Conservation (phyloP, 2,888 invertebrate species). For the Adelognathus sp. region DNA sequence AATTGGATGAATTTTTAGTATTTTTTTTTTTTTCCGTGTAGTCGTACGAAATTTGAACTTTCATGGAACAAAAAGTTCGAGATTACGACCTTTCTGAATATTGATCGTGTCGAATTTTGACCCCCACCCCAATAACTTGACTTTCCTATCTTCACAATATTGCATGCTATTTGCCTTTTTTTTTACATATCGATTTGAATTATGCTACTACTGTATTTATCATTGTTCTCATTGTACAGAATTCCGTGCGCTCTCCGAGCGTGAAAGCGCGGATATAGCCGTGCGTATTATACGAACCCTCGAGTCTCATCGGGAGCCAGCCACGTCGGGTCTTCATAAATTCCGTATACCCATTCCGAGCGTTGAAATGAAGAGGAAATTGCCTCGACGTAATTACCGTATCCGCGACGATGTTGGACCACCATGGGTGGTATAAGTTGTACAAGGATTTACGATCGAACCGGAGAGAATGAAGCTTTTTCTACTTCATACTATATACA, state of each 20-base stretch:
- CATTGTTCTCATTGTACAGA: not conserved
- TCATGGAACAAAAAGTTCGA: too few relatives aligned
- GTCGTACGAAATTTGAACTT: too few relatives aligned
- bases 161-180: not conserved
- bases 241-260: not conserved
- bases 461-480: constrained; percentile 10
- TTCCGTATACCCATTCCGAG: constrained; percentile 14
- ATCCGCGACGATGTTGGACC: constrained; percentile 38
- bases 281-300: constrained; percentile 29
- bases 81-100: not conserved
- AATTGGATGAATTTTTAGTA: too few relatives aligned
- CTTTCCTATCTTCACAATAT: not conserved
- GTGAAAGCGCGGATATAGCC: not conserved
- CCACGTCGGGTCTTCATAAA: constrained; percentile 22
- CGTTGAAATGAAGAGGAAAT: constrained; percentile 55
- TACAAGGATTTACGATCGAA: constrained; percentile 58
- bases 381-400: constrained; percentile 58
- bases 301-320: constrained; percentile 29
- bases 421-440: constrained; percentile 43
- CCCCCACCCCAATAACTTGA: not conserved
- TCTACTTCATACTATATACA: not conserved
- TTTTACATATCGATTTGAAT: not conserved
- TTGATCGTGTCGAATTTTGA: not conserved
- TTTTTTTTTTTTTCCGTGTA: too few relatives aligned
- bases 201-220: not conserved